Conservation (phyloP, 2,797 vertebrate species). For the Lagorchestes hirsutus region DNA sequence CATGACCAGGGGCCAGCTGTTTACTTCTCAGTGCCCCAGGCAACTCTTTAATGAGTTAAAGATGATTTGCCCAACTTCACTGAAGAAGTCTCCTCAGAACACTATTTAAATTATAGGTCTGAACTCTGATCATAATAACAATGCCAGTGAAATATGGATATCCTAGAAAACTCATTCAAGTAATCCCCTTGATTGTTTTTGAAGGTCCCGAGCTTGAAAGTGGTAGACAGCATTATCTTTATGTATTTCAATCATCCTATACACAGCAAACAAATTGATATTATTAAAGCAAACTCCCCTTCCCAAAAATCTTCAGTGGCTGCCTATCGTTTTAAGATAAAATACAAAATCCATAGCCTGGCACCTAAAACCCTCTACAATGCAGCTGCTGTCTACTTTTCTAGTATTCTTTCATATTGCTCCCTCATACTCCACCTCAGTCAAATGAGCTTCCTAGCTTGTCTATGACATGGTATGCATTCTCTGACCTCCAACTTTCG, state of each 20-base stretch:
- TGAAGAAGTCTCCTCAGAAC: neutral
- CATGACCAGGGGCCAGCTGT: neutral
- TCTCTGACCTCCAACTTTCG: neutral
- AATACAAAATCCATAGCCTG: neutral
- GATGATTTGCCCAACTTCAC: neutral
- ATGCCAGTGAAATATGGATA: constrained; percentile 14
- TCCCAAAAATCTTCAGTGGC: neutral
- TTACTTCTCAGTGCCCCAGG: neutral
- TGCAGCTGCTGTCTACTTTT: neutral
- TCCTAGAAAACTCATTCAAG: constrained; percentile 31
- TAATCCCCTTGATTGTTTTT: constrained; percentile 19
- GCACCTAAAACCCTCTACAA: neutral
- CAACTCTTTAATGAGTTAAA: neutral
- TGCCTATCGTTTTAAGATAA: neutral
- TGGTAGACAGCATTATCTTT: constrained; percentile 31
- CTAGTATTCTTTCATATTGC: neutral
- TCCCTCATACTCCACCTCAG: neutral
- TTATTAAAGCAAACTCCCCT: neutral
- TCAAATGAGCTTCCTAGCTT: neutral
- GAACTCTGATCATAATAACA: constrained; percentile 29
- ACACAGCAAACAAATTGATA: neutral
- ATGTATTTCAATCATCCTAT: constrained; percentile 12
- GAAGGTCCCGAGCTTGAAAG: neutral
- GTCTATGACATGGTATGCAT: neutral
- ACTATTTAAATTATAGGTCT: neutral